These are phyloP conservation scores for Neolamprologus sp. DNA, from an alignment of 2,113 vertebrate genomes.

Conservation along the genomic window DNA sequence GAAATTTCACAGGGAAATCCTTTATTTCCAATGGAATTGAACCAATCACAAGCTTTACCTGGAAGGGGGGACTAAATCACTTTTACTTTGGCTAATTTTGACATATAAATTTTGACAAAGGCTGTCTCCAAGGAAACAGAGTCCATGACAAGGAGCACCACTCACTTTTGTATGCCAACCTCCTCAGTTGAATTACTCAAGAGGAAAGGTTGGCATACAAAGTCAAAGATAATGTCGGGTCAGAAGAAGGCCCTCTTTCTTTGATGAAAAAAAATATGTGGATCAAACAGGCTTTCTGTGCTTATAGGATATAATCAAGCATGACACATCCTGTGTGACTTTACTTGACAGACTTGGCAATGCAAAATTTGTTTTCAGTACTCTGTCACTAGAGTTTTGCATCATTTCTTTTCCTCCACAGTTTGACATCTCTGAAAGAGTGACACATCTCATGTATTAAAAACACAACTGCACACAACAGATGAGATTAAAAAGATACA, in stretches of 20 bases:
- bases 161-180: not conserved
- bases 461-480: not conserved
- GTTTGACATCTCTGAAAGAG: not conserved
- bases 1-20: not conserved
- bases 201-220: not conserved
- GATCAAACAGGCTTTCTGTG: not conserved
- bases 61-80: not conserved
- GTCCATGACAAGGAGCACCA: not conserved
- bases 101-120: not conserved
- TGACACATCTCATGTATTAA: not conserved
- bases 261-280: not conserved
- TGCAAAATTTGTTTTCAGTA: not conserved
- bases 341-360: not conserved
- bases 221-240: not conserved
- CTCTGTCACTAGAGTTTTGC: not conserved
- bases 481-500: not conserved
- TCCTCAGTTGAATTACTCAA: not conserved
- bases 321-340: not conserved
- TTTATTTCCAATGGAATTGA: not conserved
- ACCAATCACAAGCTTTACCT: not conserved
- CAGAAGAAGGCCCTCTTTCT: not conserved
- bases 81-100: not conserved
- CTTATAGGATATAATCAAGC: not conserved
- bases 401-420: not conserved
- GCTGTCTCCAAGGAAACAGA: not conserved